Evolutionary conservation across 1,140 invertebrate genomes (phyloP), one percentile per base, ranked within the genome.

Genomic region (Mylabris phalerata): DNA sequence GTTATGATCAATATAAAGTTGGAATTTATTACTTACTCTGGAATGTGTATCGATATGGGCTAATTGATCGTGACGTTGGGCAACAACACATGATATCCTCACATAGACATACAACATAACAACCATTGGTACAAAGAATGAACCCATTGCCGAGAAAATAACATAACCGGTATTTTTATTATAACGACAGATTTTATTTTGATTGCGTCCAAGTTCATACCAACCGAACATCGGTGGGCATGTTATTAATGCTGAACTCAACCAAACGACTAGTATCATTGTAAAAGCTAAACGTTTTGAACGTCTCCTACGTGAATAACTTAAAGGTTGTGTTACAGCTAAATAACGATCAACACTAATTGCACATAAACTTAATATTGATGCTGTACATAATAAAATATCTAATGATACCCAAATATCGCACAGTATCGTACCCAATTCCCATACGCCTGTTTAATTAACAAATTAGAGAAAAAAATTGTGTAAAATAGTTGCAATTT

Each of bases 61-160:
- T 24, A 74, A 58, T 50, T 75, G 67, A 67, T 77, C 64, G 68
- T 80, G 73, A 74, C 83, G 75, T 58, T 86, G 81, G 1, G 88
- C 84, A 6, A 93, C 86, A 38, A 92, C 88, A 67, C 88, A 89
- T 4, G 90, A 92, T 73, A 95, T 95, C 66, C 88, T 85, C 1
- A 87, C 81, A 71, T 95, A 95, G 6, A 93, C 91, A 68, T 94
- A 91, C 6, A 93, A 78, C 88, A 96, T 94, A n/a, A 95, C 89
- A 4, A 86, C 78, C 73, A 95, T 85, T 2, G 93, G 93, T 49
- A 95, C 82, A 74, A 94, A 96, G 76, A 95, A 96, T 0, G 92
- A 93, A 0, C 92, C 92, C 79, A 93, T 87, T 0, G 92, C 88
- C 0, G 92, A 95, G 74, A 93, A 95, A 42, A 95, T 84, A 10